Percentiles rank a stretch among this genome's conserved stretches.
These are phyloP conservation scores for Antechinus flavipes DNA, from an alignment of 2,113 vertebrate species.

Conservation along the genomic window DNA sequence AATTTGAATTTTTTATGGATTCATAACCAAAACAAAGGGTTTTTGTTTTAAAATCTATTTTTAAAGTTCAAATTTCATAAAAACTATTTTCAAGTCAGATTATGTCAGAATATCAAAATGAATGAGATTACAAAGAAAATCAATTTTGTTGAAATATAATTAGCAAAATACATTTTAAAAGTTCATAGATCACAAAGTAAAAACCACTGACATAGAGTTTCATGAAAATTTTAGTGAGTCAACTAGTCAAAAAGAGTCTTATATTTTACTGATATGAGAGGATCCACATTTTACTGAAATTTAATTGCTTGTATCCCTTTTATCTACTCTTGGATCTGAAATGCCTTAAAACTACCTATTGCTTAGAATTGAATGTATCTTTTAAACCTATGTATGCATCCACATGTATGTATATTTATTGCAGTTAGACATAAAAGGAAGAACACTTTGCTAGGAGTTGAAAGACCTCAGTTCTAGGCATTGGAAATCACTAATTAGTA, in stretches of 20 bases:
- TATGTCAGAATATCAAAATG: not conserved
- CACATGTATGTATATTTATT: not conserved
- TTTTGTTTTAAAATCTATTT: conserved; percentile 10
- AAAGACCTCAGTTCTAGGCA: not conserved
- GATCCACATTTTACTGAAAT: not conserved
- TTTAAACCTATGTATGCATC: not conserved
- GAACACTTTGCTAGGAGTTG: not conserved
- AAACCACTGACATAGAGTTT: not conserved
- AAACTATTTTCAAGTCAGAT: not conserved
- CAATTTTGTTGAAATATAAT: not conserved
- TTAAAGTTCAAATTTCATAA: conserved; percentile 7
- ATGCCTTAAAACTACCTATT: not conserved
- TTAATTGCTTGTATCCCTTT: not conserved
- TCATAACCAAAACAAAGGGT: conserved; percentile 17
- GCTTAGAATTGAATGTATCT: not conserved
- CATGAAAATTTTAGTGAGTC: not conserved
- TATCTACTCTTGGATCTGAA: not conserved
- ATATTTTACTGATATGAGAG: not conserved
- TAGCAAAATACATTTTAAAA: not conserved
- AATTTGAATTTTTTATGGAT: not conserved
- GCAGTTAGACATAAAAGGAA: not conserved
- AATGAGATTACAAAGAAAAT: not conserved
- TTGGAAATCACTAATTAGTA: not conserved
- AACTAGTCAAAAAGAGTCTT: not conserved
- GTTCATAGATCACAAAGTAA: not conserved